These are phyloP conservation scores for Omphaloscelis lunosa DNA, from an alignment of 2,888 invertebrate genomes.

Conservation along the genomic window DNA sequence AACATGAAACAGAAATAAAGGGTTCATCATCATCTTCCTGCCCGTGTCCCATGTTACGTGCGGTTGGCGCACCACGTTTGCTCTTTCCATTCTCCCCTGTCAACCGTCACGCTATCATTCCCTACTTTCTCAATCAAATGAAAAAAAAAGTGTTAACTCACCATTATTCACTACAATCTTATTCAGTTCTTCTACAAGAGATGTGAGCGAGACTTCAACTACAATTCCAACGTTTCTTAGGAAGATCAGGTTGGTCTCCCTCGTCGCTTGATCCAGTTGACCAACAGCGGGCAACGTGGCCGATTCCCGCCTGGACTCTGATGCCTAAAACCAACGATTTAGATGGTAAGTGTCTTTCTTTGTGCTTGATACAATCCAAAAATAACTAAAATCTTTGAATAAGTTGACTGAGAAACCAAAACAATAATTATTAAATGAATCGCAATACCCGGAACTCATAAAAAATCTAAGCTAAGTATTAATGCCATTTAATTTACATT, in stretches of 20 bases:
- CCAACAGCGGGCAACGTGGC: conserved; percentile 57
- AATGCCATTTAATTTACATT: neutral
- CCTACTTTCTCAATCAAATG: too few species aligned
- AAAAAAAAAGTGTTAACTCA: conserved; percentile 41
- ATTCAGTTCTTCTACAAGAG: conserved; percentile 68
- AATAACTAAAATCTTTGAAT: too few species aligned
- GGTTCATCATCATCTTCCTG: too few species aligned
- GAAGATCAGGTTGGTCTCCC: conserved; percentile 76
- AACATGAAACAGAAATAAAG: neutral
- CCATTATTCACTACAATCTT: conserved; percentile 68
- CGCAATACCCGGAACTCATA: neutral
- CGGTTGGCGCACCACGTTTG: too few species aligned
- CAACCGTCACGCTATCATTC: too few species aligned
- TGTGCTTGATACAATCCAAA: neutral
- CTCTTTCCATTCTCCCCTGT: too few species aligned
- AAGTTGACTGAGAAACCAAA: neutral
- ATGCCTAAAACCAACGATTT: conserved; percentile 59
- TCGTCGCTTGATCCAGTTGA: conserved; percentile 74
- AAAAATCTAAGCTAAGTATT: too few species aligned
- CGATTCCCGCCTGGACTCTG: conserved; percentile 61
- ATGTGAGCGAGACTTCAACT: conserved; percentile 71
- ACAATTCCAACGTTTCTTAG: conserved; percentile 73
- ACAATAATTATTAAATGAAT: neutral
- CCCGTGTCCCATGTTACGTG: too few species aligned
- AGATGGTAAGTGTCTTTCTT: neutral